A percentile compares a stretch with the other conserved stretches of the same genome.
phyloP scores from a whole-genome alignment of 1,140 invertebrate species.

The Nylanderia fulva region DNA sequence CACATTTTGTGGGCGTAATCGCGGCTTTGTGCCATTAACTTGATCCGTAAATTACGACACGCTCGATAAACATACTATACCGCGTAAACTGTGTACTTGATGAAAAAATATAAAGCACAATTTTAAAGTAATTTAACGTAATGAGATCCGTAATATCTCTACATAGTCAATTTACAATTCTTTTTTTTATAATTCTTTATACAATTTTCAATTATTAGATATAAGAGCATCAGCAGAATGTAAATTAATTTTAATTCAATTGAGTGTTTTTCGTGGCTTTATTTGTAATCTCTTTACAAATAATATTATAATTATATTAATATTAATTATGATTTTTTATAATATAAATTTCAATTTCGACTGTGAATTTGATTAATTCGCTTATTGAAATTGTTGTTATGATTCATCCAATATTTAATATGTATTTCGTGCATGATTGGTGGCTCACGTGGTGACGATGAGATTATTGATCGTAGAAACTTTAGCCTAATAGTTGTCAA shows the following conservation, averaged over 20 bases:
- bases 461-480: constrained; percentile 4
- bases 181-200: not conserved
- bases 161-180: not conserved
- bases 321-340: constrained; percentile 13
- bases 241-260: not conserved
- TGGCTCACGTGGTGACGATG: not conserved
- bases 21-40: constrained; percentile 14
- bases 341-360: not conserved
- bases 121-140: constrained; percentile 2
- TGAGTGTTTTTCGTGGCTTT: not conserved
- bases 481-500: not conserved
- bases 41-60: not conserved
- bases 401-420: not conserved
- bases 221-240: not conserved
- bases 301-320: not conserved
- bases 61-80: not conserved
- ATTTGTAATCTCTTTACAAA: not conserved
- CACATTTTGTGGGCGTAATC: constrained; percentile 1
- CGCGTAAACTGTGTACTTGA: not conserved
- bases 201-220: not conserved
- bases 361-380: not conserved
- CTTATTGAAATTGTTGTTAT: not conserved
- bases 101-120: constrained; percentile 17
- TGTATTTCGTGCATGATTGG: not conserved
- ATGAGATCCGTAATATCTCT: not conserved